Conservation (phyloP, 1,140 invertebrate genomes). For the Andrena cerasifolii region DNA sequence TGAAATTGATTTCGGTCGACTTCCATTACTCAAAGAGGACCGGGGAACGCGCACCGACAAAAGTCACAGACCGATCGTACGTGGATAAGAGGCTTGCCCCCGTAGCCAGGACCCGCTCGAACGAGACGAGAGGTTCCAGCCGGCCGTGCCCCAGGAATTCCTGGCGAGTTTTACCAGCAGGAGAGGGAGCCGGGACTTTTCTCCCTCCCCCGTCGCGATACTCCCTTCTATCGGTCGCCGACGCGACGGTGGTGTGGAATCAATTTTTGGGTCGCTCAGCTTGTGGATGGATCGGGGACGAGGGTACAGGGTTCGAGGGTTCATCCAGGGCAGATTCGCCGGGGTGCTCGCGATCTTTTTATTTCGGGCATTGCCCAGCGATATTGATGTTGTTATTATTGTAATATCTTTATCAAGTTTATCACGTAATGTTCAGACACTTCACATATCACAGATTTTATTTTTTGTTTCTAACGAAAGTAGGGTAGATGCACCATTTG, state of each 20-base stretch:
- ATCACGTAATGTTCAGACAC: no score
- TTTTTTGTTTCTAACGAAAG: no score
- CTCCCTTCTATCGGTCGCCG: conserved; percentile 10
- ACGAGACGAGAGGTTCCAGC: conserved; percentile 55
- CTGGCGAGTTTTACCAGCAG: conserved; percentile 74
- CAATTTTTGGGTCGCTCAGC: conserved; percentile 14
- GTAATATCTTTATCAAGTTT: no score
- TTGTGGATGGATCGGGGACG: not conserved
- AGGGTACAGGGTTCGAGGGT: no score
- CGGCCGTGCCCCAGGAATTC: conserved; percentile 70
- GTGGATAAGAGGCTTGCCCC: conserved; percentile 68
- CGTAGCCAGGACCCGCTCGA: conserved; percentile 57
- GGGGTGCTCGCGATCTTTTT: no score
- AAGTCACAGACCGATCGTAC: conserved; percentile 73
- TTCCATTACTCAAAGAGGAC: conserved; percentile 76
- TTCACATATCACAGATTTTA: no score
- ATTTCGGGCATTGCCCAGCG: no score
- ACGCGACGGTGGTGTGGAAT: conserved; percentile 5
- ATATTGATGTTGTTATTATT: no score
- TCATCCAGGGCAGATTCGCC: no score
- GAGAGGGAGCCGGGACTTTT: conserved; percentile 56
- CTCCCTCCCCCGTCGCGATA: conserved; percentile 16
- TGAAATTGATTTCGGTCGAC: conserved; percentile 77
- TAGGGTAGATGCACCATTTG: no score
- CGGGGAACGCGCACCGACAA: conserved; percentile 73